A percentile compares a stretch with the other conserved stretches of the same genome.
Evolutionary conservation across 2,888 invertebrate genomes (phyloP).

Genomic region (Nebria brevicollis): DNA sequence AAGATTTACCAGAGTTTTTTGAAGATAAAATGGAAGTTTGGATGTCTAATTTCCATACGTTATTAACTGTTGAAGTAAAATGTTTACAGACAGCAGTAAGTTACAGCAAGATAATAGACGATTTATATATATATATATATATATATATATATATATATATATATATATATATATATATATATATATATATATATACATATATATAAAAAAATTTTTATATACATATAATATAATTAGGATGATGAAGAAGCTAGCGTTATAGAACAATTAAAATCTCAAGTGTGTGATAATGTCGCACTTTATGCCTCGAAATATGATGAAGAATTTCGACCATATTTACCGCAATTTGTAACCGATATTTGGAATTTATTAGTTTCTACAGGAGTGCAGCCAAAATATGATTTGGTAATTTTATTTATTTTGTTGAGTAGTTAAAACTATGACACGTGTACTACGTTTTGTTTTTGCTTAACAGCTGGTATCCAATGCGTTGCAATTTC

Average conservation of each 20-base stretch:
- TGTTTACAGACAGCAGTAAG: conserved; percentile 74
- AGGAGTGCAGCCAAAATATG: conserved; percentile 87
- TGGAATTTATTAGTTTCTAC: conserved; percentile 92
- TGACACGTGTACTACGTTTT: background rate
- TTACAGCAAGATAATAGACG: conserved; percentile 6
- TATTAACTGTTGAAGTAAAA: conserved; percentile 83
- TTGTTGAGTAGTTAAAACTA: conserved; percentile 4
- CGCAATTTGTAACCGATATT: conserved; percentile 91
- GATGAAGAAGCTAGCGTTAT: conserved; percentile 89
- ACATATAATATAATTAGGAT: conserved; percentile 65
- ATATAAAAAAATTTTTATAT: conserved; percentile 2
- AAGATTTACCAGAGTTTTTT: conserved; percentile 98
- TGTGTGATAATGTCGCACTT: conserved; percentile 93
- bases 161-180: too few relatives aligned
- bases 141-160: too few relatives aligned
- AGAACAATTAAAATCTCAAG: conserved; percentile 92
- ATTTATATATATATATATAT: conserved; percentile 29
- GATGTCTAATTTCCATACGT: conserved; percentile 90
- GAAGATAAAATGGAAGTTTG: conserved; percentile 96
- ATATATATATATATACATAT: conserved; percentile 10
- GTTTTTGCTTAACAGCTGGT: conserved; percentile 76
- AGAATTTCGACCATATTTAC: conserved; percentile 91
- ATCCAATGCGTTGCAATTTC: conserved; percentile 94
- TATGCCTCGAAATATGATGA: conserved; percentile 99
- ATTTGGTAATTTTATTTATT: conserved; percentile 72